Percentiles rank a stretch among this genome's conserved stretches.
phyloP scores from a whole-genome alignment of 2,797 vertebrate species.

The Typhlichthys subterraneus region DNA sequence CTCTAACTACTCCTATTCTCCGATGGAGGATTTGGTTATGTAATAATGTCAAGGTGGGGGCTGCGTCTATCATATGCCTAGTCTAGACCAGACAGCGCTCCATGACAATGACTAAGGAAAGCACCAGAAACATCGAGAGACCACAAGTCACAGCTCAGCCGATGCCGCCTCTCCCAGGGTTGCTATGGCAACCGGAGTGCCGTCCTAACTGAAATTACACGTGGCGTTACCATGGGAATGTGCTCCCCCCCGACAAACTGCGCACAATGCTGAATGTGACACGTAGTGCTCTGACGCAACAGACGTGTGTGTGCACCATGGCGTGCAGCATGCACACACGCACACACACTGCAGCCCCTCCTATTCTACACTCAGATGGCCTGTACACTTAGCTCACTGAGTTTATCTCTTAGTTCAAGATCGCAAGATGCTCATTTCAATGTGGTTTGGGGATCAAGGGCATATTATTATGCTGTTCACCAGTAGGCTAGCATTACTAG shows the following conservation, averaged over 20 bases:
- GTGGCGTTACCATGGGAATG: slow-evolving; percentile 74
- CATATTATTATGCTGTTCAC: not conserved
- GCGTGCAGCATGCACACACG: not conserved
- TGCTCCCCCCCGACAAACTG: slow-evolving; percentile 25
- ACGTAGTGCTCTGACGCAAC: not conserved
- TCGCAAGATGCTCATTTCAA: not conserved
- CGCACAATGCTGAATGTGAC: slow-evolving; percentile 14
- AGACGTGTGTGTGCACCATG: not conserved
- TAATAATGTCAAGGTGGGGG: slow-evolving; percentile 23
- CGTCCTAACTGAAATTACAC: slow-evolving; percentile 58
- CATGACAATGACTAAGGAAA: slow-evolving; percentile 44
- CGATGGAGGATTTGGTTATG: slow-evolving; percentile 25
- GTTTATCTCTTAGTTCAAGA: no score
- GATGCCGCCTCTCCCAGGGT: slow-evolving; percentile 49
- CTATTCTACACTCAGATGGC: not conserved
- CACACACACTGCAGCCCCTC: slow-evolving; percentile 9
- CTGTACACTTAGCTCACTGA: not conserved
- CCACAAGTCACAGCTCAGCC: slow-evolving; percentile 41
- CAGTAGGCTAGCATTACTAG: not conserved
- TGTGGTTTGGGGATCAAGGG: not conserved
- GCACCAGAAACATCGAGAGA: slow-evolving; percentile 45
- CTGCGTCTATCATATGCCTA: no score
- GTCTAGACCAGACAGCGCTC: slow-evolving; percentile 34
- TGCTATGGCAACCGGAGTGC: slow-evolving; percentile 69
- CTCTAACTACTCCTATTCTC: slow-evolving; percentile 4